phyloP scores from a whole-genome alignment of 2,797 vertebrate genomes.

The Acanthiza pusilla region DNA sequence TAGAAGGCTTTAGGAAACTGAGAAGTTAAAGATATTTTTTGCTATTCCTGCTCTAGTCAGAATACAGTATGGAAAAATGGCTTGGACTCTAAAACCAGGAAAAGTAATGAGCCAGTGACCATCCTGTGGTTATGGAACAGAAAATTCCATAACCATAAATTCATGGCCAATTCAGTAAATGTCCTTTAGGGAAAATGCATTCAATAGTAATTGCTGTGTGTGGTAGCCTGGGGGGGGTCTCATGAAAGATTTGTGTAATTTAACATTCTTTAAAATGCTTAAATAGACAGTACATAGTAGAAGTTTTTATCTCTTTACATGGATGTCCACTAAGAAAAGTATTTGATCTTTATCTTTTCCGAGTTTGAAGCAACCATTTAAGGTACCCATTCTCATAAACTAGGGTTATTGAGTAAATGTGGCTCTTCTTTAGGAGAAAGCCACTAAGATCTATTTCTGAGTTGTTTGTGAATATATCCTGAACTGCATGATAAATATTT shows the following conservation, averaged over 20 bases:
- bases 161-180: not conserved
- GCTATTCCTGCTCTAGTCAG: not conserved
- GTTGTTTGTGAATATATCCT: not conserved
- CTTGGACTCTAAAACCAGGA: not conserved
- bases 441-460: not conserved
- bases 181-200: not conserved
- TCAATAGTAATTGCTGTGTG: not conserved
- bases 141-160: not conserved
- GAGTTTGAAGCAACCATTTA: not conserved
- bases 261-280: not conserved
- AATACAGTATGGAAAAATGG: not conserved
- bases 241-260: not conserved
- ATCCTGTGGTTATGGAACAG: not conserved
- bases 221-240: not conserved
- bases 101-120: not conserved
- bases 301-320: not conserved
- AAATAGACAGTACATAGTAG: not conserved
- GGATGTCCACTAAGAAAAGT: not conserved
- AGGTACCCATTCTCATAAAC: not conserved
- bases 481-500: not conserved
- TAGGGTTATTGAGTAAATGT: not conserved
- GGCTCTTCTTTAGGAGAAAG: not conserved
- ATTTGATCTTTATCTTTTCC: not conserved
- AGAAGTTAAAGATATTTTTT: not conserved
- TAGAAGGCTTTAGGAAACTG: not conserved